phyloP scores from a whole-genome alignment of 1,140 invertebrate genomes.

The Yoshiicerus persimilis region DNA sequence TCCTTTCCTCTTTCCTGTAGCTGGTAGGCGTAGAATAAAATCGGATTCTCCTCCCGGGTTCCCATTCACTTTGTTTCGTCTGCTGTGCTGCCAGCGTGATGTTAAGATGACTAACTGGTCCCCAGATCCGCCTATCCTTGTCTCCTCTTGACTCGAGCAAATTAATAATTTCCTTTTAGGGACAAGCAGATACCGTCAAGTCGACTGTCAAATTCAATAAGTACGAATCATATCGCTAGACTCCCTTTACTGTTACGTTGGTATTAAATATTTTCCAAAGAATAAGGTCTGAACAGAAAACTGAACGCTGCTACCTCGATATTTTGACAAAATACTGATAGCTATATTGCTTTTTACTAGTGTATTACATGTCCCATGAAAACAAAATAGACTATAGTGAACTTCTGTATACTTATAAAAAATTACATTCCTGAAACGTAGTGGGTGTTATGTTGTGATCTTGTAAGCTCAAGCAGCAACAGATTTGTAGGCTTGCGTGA shows the following conservation, averaged over 20 bases:
- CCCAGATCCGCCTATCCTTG: neutral
- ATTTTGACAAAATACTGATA: too few species aligned
- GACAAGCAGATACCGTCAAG: neutral
- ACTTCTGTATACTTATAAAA: too few species aligned
- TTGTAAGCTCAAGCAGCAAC: neutral
- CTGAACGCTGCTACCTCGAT: too few species aligned
- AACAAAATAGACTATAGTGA: too few species aligned
- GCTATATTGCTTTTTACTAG: too few species aligned
- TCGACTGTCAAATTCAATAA: neutral
- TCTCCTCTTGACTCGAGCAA: neutral
- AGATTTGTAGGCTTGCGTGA: neutral
- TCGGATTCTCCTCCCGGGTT: neutral
- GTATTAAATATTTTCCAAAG: neutral
- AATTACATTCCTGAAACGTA: neutral
- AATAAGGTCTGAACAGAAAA: too few species aligned
- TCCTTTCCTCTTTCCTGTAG: neutral
- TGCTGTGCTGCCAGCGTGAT: neutral
- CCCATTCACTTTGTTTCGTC: neutral
- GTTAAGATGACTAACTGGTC: neutral
- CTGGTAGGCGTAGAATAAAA: neutral
- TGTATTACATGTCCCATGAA: too few species aligned
- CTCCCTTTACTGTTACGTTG: neutral
- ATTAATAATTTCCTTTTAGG: neutral
- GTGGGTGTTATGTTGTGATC: neutral
- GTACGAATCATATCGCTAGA: neutral